Base-by-base conservation (phyloP, 2,113 vertebrate genomes). In the Dipodomys merriami region DNA sequence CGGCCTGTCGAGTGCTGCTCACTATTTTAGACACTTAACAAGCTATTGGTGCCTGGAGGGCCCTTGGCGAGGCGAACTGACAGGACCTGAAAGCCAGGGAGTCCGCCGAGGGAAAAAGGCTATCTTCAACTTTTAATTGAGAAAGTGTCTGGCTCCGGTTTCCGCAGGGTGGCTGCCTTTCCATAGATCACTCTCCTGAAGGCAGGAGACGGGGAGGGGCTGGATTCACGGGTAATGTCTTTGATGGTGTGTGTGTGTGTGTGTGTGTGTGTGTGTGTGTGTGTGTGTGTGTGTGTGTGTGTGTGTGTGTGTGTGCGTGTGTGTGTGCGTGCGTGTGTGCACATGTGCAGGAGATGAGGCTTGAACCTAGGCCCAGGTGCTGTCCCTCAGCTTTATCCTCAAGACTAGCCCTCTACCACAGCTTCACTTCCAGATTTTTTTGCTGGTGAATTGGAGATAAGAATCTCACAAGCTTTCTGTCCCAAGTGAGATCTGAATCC, bases 131-230 rank as follows among this genome's bases (percentile, higher is more conserved):
- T 23, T 65, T 82, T 78, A 67, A 68, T 23, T 7, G 83, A 84
- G 73, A 64, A 5, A 33, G 53, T 16, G 8, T 39, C 67, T 9
- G 19, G 65, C 57, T 9, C 67, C 3, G 13, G 1, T 0, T 72
- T 13, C 4, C 2, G 4, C 4, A 10, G 64, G 53, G 29, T 0
- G 53, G 39, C 10, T 0, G 0, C 27, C 72, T 64, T 86, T 33
- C 19, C 16, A 0, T 15, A 18, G 35, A 53, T 20, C 1, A 22
- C 33, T 69, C 35, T n/a, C 53, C 8, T 0, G 1, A 22, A 49
- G 46, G 23, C 1, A 5, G 1, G 27, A 80, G 46, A 44, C 30
- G 9, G 5, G 19, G 69, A 7, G 29, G n/a, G 7, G 27, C 80
- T 33, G 77, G 60, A 30, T 39, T 30, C 44, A 25, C 65, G 29